A percentile compares a stretch with the other conserved stretches of the same genome.
phyloP scores from a whole-genome alignment of 2,797 vertebrate genomes.

The Rhinichthys osculus region DNA sequence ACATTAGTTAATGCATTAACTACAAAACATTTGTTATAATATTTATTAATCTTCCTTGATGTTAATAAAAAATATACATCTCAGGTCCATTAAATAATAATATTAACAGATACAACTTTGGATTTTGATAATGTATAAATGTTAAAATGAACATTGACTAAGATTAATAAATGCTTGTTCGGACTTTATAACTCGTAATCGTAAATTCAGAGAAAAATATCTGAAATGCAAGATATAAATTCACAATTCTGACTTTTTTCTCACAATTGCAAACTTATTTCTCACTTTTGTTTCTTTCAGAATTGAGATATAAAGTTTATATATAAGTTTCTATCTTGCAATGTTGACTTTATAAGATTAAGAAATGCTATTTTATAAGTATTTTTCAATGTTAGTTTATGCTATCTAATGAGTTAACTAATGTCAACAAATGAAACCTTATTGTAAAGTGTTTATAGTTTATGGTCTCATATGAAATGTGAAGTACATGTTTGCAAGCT shows the following conservation, averaged over 20 bases:
- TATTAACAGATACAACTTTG: background rate
- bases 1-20: background rate
- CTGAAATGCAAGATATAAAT: too few species aligned
- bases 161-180: background rate
- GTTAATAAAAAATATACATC: background rate
- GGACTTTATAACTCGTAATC: too few species aligned
- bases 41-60: background rate
- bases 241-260: too few species aligned
- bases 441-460: background rate
- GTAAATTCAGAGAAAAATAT: too few species aligned
- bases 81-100: background rate
- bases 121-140: background rate
- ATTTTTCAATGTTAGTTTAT: background rate
- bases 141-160: background rate
- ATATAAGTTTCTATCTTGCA: too few species aligned
- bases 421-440: background rate
- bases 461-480: background rate
- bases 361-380: background rate
- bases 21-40: background rate
- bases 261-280: too few species aligned
- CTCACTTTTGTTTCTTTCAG: too few species aligned
- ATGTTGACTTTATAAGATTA: too few species aligned
- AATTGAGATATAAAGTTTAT: too few species aligned
- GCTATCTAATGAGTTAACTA: background rate
- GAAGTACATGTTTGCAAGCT: background rate